Percentiles rank a stretch among this genome's conserved stretches.
Conservation (phyloP, 92 coral and sea anemone species). For the Epizoanthus ramosus region DNA sequence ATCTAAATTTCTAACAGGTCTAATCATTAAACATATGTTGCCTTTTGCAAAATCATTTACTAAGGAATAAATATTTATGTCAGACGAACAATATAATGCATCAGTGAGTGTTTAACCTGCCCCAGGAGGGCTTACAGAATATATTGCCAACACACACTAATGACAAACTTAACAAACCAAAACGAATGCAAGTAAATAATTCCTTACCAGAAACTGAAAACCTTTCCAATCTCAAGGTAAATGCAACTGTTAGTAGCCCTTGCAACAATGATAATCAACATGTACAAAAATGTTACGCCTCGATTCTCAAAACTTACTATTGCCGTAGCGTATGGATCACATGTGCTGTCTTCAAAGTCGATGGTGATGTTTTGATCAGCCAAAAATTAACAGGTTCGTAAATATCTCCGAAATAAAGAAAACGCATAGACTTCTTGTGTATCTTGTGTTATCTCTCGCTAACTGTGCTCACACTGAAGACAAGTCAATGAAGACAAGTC, state of each 20-base stretch:
- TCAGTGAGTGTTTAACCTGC: conserved; percentile 13
- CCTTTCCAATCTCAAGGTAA: no score
- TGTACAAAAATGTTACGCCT: conserved; percentile 8
- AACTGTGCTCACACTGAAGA: no score
- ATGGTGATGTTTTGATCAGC: no score
- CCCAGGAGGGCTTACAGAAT: no score
- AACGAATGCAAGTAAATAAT: conserved; percentile 5
- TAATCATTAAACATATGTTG: no score
- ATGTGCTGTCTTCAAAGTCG: conserved; percentile 8
- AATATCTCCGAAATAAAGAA: no score
- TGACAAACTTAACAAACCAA: conserved; percentile 11
- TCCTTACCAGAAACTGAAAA: conserved; percentile 13
- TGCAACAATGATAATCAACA: no score
- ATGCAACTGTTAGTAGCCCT: conserved; percentile 18
- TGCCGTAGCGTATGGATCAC: conserved; percentile 12
- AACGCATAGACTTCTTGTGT: no score
- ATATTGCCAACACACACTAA: conserved; percentile 8
- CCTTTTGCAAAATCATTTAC: no score
- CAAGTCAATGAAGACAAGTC: no score
- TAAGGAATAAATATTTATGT: conserved; percentile 9
- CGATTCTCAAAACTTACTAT: conserved; percentile 17
- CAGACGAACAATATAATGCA: conserved; percentile 14
- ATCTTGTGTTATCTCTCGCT: no score
- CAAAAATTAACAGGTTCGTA: no score
- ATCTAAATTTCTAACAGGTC: conserved; percentile 11